phyloP scores from a whole-genome alignment of 2,888 invertebrate species.

The Volucella inanis region DNA sequence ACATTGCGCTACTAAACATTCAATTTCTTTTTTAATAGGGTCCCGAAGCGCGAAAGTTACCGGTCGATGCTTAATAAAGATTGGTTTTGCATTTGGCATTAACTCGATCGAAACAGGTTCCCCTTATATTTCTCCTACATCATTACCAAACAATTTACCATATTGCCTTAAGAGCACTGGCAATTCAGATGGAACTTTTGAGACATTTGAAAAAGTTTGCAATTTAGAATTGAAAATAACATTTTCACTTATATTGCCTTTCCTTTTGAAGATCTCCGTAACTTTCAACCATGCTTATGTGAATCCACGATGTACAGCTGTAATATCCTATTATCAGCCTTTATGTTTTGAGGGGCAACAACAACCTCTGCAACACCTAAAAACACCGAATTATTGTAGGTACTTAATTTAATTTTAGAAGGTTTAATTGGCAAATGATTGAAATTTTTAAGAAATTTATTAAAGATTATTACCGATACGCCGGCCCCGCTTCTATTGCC shows the following conservation, averaged over 20 bases:
- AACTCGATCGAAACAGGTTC: constrained; percentile 17
- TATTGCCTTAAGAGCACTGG: neutral
- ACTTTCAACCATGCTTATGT: too few relatives aligned
- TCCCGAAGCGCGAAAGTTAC: constrained; percentile 10
- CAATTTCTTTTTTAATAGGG: neutral
- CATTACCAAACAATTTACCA: neutral
- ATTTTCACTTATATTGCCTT: too few relatives aligned
- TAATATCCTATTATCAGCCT: neutral
- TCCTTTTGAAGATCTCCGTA: too few relatives aligned
- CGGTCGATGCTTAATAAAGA: constrained; percentile 1
- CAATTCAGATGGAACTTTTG: neutral
- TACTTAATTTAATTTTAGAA: constrained; percentile 2
- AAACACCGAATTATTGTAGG: constrained; percentile 1
- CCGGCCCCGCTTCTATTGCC: too few relatives aligned
- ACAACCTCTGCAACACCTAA: constrained; percentile 20
- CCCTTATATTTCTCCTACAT: constrained; percentile 11
- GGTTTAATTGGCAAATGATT: constrained; percentile 3
- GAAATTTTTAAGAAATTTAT: too few relatives aligned
- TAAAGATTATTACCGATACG: too few relatives aligned
- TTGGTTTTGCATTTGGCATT: neutral
- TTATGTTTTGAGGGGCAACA: constrained; percentile 1
- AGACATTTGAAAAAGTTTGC: neutral
- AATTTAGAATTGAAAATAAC: neutral
- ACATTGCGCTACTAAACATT: neutral
- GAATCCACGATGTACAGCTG: constrained; percentile 2